Evolutionary conservation across 2,888 invertebrate genomes (phyloP).

Genomic region (Glomeris marginata): DNA sequence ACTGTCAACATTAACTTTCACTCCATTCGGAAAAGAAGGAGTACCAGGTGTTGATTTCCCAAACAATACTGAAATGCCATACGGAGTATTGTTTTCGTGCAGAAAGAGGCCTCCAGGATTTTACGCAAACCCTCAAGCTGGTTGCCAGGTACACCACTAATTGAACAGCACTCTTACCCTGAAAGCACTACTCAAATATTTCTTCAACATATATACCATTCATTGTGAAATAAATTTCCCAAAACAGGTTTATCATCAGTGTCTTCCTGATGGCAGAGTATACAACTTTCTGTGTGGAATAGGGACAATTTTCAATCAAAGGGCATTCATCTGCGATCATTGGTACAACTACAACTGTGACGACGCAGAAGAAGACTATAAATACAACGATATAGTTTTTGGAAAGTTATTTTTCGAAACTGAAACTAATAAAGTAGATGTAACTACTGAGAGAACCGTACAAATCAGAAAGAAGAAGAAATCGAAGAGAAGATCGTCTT

Average conservation of each 20-base stretch:
- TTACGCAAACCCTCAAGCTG: slow-evolving; percentile 12
- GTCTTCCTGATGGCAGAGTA: slow-evolving; percentile 20
- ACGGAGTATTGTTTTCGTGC: slow-evolving; percentile 11
- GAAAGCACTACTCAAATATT: too few species aligned
- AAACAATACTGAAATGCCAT: slow-evolving; percentile 11
- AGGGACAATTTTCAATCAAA: slow-evolving; percentile 22
- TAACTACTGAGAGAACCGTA: too few species aligned
- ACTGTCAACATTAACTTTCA: too few species aligned
- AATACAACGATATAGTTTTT: slow-evolving; percentile 5
- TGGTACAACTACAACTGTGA: slow-evolving; percentile 19
- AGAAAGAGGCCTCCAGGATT: slow-evolving; percentile 10
- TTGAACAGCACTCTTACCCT: background rate
- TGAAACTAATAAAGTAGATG: too few species aligned
- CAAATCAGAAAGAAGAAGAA: too few species aligned
- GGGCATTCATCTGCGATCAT: slow-evolving; percentile 22
- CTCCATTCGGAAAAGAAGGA: too few species aligned
- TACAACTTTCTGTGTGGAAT: slow-evolving; percentile 21
- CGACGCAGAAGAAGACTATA: slow-evolving; percentile 10
- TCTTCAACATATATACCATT: too few species aligned
- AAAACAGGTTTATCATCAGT: slow-evolving; percentile 21
- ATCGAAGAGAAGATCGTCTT: too few species aligned
- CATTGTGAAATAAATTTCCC: background rate
- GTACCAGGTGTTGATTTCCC: slow-evolving; percentile 3
- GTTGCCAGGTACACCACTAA: slow-evolving; percentile 10
- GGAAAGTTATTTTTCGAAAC: too few species aligned